Evolutionary conservation across 1,140 invertebrate genomes (phyloP).

Genomic region (Diplogasteroides magnus): DNA sequence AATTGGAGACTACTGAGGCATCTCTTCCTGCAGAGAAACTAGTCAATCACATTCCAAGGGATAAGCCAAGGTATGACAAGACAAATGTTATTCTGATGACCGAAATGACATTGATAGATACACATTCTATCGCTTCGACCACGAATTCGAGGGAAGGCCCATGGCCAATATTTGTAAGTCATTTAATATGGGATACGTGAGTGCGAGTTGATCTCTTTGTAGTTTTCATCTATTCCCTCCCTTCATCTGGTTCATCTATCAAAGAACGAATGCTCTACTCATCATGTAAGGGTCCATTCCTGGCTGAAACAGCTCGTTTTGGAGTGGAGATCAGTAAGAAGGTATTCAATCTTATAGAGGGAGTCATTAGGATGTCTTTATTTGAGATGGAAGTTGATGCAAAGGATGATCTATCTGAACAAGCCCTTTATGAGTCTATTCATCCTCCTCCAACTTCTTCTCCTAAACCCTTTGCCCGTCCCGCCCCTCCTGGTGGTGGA

Average conservation of each 20-base stretch:
- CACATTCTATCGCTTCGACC: conserved; percentile 44
- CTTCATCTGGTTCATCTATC: conserved; percentile 51
- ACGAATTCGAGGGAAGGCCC: conserved; percentile 32
- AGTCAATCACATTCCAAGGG: conserved; percentile 37
- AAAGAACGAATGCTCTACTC: conserved; percentile 54
- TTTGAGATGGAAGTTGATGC: conserved; percentile 54
- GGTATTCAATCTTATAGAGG: conserved; percentile 19
- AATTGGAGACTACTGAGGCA: conserved; percentile 39
- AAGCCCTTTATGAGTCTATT: conserved; percentile 40
- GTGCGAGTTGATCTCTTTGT: conserved; percentile 19
- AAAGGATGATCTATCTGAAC: conserved; percentile 45
- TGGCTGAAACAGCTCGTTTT: conserved; percentile 39
- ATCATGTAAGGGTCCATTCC: conserved; percentile 48
- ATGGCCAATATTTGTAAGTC: conserved; percentile 36
- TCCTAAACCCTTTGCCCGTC: conserved; percentile 28
- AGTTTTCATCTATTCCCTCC: conserved; percentile 54
- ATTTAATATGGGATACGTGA: background rate
- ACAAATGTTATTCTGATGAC: background rate
- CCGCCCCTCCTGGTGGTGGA: conserved; percentile 21
- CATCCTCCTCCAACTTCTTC: conserved; percentile 28
- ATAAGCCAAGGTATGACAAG: conserved; percentile 48
- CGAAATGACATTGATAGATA: conserved; percentile 20
- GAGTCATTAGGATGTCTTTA: background rate
- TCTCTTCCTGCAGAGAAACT: conserved; percentile 32
- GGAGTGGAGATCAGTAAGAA: conserved; percentile 51